A percentile compares a stretch with the other conserved stretches of the same genome.
These are phyloP conservation scores for Neostethus bicornis DNA, from an alignment of 2,797 vertebrate species.

Conservation along the genomic window DNA sequence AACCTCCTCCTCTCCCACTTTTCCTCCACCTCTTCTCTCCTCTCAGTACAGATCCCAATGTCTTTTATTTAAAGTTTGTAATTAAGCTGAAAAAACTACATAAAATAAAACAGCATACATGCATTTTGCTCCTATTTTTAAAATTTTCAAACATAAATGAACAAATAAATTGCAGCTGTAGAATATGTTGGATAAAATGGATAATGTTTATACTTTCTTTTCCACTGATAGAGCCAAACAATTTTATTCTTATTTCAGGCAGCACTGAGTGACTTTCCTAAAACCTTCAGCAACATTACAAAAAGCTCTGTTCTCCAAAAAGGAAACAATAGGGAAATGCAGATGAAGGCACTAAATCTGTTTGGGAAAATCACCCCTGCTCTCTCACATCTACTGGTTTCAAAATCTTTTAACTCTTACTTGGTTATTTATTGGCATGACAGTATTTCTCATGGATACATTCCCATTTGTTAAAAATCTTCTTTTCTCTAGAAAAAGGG, in stretches of 20 bases:
- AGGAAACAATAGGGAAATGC: slow-evolving; percentile 50
- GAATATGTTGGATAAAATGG: background rate
- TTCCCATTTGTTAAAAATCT: background rate
- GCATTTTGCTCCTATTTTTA: no score
- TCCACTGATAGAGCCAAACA: background rate
- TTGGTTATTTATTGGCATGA: slow-evolving; percentile 22
- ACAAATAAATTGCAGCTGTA: no score
- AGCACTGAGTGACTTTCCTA: slow-evolving; percentile 54
- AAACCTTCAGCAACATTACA: slow-evolving; percentile 64
- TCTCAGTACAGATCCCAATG: no score
- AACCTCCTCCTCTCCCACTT: no score
- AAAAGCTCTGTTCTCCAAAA: slow-evolving; percentile 34
- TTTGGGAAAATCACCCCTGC: slow-evolving; percentile 70
- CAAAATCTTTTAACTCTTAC: slow-evolving; percentile 31
- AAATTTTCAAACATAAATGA: no score
- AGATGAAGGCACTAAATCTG: slow-evolving; percentile 63
- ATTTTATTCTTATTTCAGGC: slow-evolving; percentile 20
- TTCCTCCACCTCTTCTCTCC: no score
- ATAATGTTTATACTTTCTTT: background rate
- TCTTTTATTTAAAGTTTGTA: no score
- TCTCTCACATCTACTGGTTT: slow-evolving; percentile 51
- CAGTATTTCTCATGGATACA: slow-evolving; percentile 7
- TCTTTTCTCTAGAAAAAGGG: background rate
- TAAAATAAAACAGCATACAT: no score
- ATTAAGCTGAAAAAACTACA: no score